A percentile compares a stretch with the other conserved stretches of the same genome.
Evolutionary conservation across 2,797 vertebrate species (phyloP).

Genomic region (Chaunax sp.): DNA sequence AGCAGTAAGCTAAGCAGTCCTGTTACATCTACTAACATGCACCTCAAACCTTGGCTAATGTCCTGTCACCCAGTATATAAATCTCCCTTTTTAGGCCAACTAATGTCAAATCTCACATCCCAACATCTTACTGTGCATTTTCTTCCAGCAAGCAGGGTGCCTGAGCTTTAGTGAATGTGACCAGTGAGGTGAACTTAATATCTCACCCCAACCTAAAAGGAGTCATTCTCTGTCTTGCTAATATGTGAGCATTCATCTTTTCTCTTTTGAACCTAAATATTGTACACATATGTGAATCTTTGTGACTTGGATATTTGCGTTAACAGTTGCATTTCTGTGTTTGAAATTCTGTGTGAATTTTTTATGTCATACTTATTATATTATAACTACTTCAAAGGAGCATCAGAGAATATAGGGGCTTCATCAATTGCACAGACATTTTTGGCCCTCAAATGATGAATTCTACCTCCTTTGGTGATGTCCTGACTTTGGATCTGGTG

Average conservation of each 20-base stretch:
- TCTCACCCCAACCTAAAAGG: background rate
- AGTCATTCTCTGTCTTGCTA: constrained; percentile 1
- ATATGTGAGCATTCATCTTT: background rate
- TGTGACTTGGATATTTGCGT: background rate
- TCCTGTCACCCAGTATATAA: constrained; percentile 56
- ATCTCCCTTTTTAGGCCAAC: constrained; percentile 53
- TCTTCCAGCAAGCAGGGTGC: constrained; percentile 6
- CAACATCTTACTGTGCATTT: constrained; percentile 10
- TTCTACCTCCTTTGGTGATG: too few species aligned
- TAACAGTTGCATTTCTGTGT: background rate
- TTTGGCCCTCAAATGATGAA: background rate
- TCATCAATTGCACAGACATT: too few species aligned
- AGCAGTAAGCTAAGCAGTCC: constrained; percentile 58
- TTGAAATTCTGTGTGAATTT: constrained; percentile 1
- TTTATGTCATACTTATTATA: background rate
- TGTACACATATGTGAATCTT: background rate
- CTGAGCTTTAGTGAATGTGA: constrained; percentile 44
- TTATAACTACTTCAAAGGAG: background rate
- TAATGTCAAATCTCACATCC: constrained; percentile 50
- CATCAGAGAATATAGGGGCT: background rate
- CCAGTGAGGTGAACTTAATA: constrained; percentile 27
- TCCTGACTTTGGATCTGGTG: too few species aligned
- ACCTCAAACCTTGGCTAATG: constrained; percentile 71
- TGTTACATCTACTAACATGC: constrained; percentile 62
- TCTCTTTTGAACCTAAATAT: constrained; percentile 1